phyloP scores from a whole-genome alignment of 92 coral and sea anemone genomes.

The Parazoanthus swiftii region DNA sequence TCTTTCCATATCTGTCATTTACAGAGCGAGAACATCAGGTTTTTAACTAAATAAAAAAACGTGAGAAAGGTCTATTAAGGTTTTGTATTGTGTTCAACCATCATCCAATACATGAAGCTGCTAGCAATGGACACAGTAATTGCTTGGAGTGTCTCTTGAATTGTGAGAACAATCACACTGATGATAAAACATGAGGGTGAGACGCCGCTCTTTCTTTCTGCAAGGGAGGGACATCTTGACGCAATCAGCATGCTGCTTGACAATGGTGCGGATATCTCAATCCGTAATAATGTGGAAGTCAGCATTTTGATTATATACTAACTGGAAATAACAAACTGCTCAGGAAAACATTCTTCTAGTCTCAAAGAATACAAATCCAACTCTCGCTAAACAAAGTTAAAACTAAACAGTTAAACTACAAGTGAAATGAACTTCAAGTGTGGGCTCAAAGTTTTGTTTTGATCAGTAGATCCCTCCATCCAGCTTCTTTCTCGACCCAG shows the following conservation, averaged over 20 bases:
- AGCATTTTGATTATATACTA: too few species aligned
- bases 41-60: too few species aligned
- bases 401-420: background rate
- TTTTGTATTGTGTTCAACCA: background rate
- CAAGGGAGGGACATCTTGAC: constrained; percentile 52
- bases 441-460: background rate
- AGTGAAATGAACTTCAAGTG: background rate
- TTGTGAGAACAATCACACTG: constrained; percentile 46
- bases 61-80: too few species aligned
- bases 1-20: too few species aligned
- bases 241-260: constrained; percentile 52
- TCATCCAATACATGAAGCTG: constrained; percentile 81
- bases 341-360: background rate
- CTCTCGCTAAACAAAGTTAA: background rate
- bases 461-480: background rate
- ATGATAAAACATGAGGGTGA: constrained; percentile 70
- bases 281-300: constrained; percentile 53
- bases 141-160: constrained; percentile 57
- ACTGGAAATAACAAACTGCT: background rate
- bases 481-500: background rate
- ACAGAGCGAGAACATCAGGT: too few species aligned
- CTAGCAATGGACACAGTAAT: constrained; percentile 53
- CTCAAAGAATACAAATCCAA: background rate
- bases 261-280: constrained; percentile 62
- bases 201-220: constrained; percentile 70